Conservation (phyloP, 2,113 vertebrate species). For the Gasterosteus aculeatus region DNA sequence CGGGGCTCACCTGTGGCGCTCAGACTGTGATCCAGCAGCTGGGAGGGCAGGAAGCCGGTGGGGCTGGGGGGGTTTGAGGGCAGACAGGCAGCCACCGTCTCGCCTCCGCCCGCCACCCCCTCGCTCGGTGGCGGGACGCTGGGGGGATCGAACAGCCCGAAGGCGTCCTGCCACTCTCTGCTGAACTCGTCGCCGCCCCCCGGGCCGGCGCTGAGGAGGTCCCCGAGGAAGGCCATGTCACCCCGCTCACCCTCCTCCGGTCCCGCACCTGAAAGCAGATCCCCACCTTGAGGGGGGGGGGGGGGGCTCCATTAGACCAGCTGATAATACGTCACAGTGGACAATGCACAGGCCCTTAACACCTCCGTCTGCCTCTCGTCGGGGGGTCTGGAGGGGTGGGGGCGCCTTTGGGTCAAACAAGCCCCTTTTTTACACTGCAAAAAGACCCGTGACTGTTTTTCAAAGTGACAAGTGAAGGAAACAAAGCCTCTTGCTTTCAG, state of each 20-base stretch:
- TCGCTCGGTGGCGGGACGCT: background rate
- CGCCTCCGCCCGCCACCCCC: background rate
- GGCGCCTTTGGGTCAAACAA: no score
- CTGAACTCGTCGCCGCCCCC: constrained; percentile 71
- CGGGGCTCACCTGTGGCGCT: constrained; percentile 75
- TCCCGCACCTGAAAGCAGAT: constrained; percentile 38
- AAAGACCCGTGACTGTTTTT: background rate
- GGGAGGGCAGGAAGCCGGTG: constrained; percentile 85
- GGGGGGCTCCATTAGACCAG: background rate
- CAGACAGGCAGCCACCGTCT: constrained; percentile 4
- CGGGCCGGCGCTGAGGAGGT: constrained; percentile 76
- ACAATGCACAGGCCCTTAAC: no score
- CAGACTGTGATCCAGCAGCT: constrained; percentile 88
- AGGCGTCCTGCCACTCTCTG: constrained; percentile 78
- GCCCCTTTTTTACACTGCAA: no score
- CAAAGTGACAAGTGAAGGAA: background rate
- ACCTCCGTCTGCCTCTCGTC: no score
- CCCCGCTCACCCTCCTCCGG: constrained; percentile 79
- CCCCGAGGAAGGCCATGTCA: constrained; percentile 86
- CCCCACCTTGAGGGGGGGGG: constrained; percentile 19
- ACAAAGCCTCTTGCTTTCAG: background rate
- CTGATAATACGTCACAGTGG: background rate
- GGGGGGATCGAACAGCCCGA: constrained; percentile 73
- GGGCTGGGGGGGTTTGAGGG: constrained; percentile 72
- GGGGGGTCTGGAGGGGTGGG: no score